phyloP scores from a whole-genome alignment of 2,888 invertebrate species.

The Iphiclides podalirius region DNA sequence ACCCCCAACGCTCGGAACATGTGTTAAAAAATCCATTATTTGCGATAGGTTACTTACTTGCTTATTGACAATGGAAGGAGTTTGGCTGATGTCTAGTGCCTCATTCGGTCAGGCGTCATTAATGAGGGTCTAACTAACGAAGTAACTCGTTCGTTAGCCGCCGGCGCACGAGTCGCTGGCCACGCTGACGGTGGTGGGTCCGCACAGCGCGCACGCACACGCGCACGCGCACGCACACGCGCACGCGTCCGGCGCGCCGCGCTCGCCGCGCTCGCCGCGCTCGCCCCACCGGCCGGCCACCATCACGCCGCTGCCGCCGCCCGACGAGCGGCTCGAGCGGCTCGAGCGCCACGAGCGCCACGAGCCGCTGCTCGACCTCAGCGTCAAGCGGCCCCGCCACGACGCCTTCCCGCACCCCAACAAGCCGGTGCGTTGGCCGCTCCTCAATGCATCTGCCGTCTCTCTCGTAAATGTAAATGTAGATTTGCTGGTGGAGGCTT shows the following conservation, averaged over 20 bases:
- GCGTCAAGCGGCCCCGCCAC: slow-evolving; percentile 85
- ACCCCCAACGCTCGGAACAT: too few relatives aligned
- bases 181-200: slow-evolving; percentile 84
- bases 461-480: too few relatives aligned
- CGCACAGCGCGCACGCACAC: slow-evolving; percentile 53
- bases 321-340: slow-evolving; percentile 81
- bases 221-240: slow-evolving; percentile 80
- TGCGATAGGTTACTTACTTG: too few relatives aligned
- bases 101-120: too few relatives aligned
- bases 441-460: too few relatives aligned
- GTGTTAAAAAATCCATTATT: too few relatives aligned
- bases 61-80: too few relatives aligned
- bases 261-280: slow-evolving; percentile 40
- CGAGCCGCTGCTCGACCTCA: slow-evolving; percentile 85
- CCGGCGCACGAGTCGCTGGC: slow-evolving; percentile 78
- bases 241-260: slow-evolving; percentile 61
- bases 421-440: slow-evolving; percentile 52
- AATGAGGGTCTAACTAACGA: too few relatives aligned
- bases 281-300: slow-evolving; percentile 71
- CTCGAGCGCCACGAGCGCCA: slow-evolving; percentile 76
- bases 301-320: slow-evolving; percentile 81
- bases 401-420: slow-evolving; percentile 40
- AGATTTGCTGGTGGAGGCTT: too few relatives aligned
- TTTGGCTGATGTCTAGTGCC: too few relatives aligned
- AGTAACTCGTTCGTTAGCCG: too few relatives aligned